Base-by-base conservation (phyloP, 2,113 vertebrate genomes). In the Tinamus guttatus region DNA sequence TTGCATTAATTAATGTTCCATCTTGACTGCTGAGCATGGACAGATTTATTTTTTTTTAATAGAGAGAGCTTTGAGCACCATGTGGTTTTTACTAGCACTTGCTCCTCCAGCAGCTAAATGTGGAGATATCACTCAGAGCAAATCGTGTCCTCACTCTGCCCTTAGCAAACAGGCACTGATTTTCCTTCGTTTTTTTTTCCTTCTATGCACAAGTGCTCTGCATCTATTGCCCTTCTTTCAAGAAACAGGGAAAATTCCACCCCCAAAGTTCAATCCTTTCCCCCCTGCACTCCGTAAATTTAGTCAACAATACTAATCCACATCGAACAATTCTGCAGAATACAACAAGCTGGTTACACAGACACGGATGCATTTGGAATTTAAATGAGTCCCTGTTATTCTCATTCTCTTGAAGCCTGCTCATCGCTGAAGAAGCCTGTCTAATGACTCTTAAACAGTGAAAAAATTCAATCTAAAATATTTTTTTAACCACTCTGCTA, bases 231-330 rank as follows among this genome's bases (percentile, higher is more conserved):
- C 20, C 45, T 78, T 52, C 64, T 90, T 97, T 85, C 85, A 83
- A 85, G 87, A 83, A 95, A 94, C 67, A 79, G 78, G 81, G 83
- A 79, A 95, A 91, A 92, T 79, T 85, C 90, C 74, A 90, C 95
- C 85, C 93, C 87, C 59, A 85, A 95, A 93, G 96, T 95, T 97
- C 86, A 79, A 7, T 92, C 90, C 96, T 89, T 49, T 38, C 56
- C 64, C 86, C 79, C 78, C 78, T 3, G n/a, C 20, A 70, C 56
- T 94, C 86, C 54, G 75, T 87, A 96, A 93, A 95, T 92, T 85
- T 81, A 95, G 96, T 95, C 91, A 96, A 94, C 90, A 94, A 89
- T 96, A 97, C 95, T 96, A 97, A 97, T 95, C 95, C 97, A 94
- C 92, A 86, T 43, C 1, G 87, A 97, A 88, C 96, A 95, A 96